Percentiles rank a stretch among this genome's conserved stretches.
phyloP scores from a whole-genome alignment of 2,113 vertebrate genomes.

The Ciconia maguari region DNA sequence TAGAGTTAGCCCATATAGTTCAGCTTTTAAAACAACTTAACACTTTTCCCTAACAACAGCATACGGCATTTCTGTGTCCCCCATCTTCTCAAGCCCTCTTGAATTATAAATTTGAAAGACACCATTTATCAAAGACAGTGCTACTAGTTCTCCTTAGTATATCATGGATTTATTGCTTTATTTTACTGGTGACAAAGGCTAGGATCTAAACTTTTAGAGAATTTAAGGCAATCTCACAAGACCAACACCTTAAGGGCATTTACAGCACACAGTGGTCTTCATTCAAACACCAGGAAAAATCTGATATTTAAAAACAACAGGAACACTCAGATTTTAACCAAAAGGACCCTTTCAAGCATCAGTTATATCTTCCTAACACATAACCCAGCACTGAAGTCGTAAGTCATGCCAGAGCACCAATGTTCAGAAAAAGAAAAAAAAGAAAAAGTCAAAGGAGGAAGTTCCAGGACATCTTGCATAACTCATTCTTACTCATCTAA shows the following conservation, averaged over 20 bases:
- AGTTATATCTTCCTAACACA: background rate
- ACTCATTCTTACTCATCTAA: background rate
- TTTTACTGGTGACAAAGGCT: background rate
- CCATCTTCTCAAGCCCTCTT: background rate
- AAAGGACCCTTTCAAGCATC: background rate
- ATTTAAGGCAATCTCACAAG: constrained; percentile 52
- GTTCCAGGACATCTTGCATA: background rate
- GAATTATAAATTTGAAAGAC: background rate
- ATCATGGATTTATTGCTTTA: constrained; percentile 28
- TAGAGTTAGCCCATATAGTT: background rate
- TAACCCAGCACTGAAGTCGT: background rate
- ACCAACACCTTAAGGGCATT: background rate
- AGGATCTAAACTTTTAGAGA: background rate
- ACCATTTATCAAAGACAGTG: background rate
- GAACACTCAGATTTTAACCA: background rate
- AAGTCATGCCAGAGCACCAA: background rate
- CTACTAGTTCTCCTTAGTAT: background rate
- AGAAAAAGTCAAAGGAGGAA: background rate
- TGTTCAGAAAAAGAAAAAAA: background rate
- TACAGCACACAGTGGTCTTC: background rate
- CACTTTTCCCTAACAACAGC: background rate
- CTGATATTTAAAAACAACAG: background rate
- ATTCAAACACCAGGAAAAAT: background rate
- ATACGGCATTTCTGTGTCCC: background rate
- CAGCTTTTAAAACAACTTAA: background rate